A percentile compares a stretch with the other conserved stretches of the same genome.
Evolutionary conservation across 23 tunicate species (phyloP).

Genomic region (Botrylloides violaceus): DNA sequence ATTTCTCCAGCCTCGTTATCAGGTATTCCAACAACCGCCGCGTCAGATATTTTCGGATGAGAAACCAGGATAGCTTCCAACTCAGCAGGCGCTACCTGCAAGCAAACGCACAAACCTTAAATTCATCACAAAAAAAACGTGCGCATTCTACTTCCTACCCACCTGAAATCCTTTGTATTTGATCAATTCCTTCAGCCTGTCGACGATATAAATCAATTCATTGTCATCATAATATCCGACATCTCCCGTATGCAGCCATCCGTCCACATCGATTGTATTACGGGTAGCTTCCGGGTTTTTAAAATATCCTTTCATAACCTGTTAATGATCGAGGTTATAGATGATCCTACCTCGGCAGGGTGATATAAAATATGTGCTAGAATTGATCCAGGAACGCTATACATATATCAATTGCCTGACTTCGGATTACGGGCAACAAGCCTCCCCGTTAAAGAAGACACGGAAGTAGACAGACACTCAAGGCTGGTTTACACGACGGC

Average conservation of each 20-base stretch:
- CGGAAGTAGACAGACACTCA: too few species aligned
- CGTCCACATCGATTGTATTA: slow-evolving; percentile 28
- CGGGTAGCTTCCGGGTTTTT: slow-evolving; percentile 34
- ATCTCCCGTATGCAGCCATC: slow-evolving; percentile 92
- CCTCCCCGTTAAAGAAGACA: too few species aligned
- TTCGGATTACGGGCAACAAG: too few species aligned
- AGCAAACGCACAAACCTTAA: too few species aligned
- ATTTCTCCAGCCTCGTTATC: slow-evolving; percentile 12
- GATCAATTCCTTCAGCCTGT: slow-evolving; percentile 71
- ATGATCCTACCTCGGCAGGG: too few species aligned
- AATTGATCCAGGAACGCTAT: too few species aligned
- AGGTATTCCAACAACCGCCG: slow-evolving; percentile 12
- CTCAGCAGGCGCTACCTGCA: slow-evolving; percentile 19
- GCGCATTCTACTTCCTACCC: too few species aligned
- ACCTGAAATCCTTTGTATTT: slow-evolving; percentile 84
- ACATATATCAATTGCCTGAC: too few species aligned
- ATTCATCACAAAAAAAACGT: too few species aligned
- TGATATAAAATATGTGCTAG: too few species aligned
- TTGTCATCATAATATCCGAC: slow-evolving; percentile 69
- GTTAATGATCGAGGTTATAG: too few species aligned
- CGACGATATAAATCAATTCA: slow-evolving; percentile 51
- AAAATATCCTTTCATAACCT: slow-evolving; percentile 69
- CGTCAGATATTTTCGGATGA: slow-evolving; percentile 11
- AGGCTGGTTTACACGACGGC: too few species aligned
- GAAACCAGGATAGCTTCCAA: background rate